Evolutionary conservation across 2,797 vertebrate species (phyloP).

Genomic region (Leptodon cayanensis): DNA sequence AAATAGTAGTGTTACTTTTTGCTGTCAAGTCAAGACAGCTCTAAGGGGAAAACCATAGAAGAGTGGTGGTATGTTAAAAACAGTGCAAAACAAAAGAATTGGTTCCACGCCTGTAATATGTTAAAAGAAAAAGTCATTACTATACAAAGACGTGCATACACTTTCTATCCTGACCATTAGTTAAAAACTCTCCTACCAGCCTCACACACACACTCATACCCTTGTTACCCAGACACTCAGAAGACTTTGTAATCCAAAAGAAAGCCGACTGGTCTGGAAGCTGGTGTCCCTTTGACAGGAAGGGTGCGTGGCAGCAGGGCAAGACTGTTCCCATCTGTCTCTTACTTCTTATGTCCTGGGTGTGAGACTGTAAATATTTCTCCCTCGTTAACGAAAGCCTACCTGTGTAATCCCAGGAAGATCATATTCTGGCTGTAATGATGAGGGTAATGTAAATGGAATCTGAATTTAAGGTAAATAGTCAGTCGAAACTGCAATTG

Average conservation of each 20-base stretch:
- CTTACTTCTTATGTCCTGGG: not conserved
- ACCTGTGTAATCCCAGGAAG: not conserved
- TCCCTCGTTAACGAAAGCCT: not conserved
- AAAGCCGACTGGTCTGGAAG: not conserved
- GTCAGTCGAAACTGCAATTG: not conserved
- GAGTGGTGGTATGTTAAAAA: not conserved
- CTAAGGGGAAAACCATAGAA: not conserved
- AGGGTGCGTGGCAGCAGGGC: not conserved
- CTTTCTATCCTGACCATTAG: not conserved
- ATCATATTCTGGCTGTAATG: not conserved
- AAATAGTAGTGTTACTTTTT: not conserved
- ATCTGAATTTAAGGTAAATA: not conserved
- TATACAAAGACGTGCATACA: not conserved
- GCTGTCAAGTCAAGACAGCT: slow-evolving; percentile 44
- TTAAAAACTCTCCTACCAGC: not conserved
- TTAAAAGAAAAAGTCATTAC: not conserved
- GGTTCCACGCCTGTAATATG: not conserved
- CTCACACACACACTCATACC: not conserved
- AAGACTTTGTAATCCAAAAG: not conserved
- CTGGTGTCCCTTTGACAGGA: not conserved
- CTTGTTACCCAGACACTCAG: not conserved
- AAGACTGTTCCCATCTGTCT: not conserved
- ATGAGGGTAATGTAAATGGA: not conserved
- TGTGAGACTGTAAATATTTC: not conserved
- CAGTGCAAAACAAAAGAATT: not conserved